phyloP scores from a whole-genome alignment of 1,140 invertebrate species.

The Magallana ariakensis region DNA sequence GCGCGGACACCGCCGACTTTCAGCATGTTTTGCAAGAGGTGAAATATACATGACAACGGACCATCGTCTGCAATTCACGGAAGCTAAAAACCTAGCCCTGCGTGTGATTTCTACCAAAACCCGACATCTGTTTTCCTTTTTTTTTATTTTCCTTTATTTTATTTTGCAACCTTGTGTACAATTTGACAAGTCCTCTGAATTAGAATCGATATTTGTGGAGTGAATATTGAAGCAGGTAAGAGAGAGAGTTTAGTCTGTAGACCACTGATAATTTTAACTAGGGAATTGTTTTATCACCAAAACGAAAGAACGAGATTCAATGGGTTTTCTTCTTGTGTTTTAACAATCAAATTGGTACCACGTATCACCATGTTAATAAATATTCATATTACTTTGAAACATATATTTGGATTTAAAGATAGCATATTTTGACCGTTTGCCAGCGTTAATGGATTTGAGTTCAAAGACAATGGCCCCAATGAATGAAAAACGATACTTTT shows the following conservation, averaged over 20 bases:
- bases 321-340: no score
- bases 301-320: no score
- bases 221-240: background rate
- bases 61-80: background rate
- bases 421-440: background rate
- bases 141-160: no score
- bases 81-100: background rate
- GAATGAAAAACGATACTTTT: conserved; percentile 7
- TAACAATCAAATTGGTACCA: no score
- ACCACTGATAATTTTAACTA: no score
- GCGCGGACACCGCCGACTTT: background rate
- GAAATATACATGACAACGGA: background rate
- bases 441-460: background rate
- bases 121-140: no score
- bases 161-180: no score
- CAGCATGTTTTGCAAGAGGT: background rate
- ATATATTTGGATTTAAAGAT: background rate
- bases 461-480: background rate
- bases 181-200: background rate
- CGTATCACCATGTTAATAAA: no score
- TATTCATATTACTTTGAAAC: no score
- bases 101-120: no score
- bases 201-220: background rate
- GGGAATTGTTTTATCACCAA: no score
- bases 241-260: background rate